phyloP scores from a whole-genome alignment of 2,888 invertebrate species.

The Melanostoma mellinum region DNA sequence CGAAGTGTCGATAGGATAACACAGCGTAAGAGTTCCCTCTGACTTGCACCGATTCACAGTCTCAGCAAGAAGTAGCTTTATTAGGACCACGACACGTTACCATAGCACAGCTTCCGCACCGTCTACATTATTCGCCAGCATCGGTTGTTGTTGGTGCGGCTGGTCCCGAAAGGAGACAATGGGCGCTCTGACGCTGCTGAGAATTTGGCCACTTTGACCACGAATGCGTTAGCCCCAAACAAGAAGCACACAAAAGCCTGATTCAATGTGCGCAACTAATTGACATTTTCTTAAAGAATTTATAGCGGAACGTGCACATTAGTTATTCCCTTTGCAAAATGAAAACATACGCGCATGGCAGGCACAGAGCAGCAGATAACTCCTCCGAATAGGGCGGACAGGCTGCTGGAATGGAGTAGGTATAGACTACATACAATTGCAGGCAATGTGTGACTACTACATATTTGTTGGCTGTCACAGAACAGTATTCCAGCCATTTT shows the following conservation, averaged over 20 bases:
- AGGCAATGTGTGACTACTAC: conserved; percentile 40
- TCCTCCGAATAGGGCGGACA: conserved; percentile 72
- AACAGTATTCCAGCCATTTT: conserved; percentile 38
- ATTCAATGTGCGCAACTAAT: conserved; percentile 78
- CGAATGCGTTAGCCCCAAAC: conserved; percentile 39
- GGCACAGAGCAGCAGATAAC: conserved; percentile 56
- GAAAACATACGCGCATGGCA: conserved; percentile 75
- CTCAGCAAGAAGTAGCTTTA: conserved; percentile 40
- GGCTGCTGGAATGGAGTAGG: too few species aligned
- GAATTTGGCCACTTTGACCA: conserved; percentile 68
- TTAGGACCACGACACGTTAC: conserved; percentile 52
- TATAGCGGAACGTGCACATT: conserved; percentile 81
- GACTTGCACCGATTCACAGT: conserved; percentile 16
- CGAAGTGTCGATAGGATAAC: conserved; percentile 71
- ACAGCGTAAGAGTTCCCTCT: conserved; percentile 18
- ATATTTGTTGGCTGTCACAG: conserved; percentile 57
- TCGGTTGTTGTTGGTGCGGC: conserved; percentile 13
- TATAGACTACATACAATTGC: too few species aligned
- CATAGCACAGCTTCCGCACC: conserved; percentile 20
- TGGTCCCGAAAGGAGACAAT: conserved; percentile 48
- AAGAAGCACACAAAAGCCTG: conserved; percentile 26
- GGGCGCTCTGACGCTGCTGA: conserved; percentile 41
- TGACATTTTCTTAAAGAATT: conserved; percentile 81
- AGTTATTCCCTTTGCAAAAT: conserved; percentile 82
- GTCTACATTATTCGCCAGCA: conserved; percentile 4